Evolutionary conservation across 2,113 vertebrate genomes (phyloP).

Genomic region (Corapipo altera): DNA sequence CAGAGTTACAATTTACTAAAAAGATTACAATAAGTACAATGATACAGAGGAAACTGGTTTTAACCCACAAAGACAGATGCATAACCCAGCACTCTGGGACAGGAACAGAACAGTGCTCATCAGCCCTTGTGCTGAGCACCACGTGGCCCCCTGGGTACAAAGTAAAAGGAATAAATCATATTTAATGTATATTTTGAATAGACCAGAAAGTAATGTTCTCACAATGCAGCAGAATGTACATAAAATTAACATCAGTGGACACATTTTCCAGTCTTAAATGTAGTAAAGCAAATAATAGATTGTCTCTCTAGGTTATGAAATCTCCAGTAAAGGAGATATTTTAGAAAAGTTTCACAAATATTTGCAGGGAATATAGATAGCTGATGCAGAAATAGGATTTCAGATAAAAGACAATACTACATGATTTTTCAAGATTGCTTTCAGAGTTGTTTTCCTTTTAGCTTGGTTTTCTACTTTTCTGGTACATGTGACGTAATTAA

Average conservation of each 20-base stretch:
- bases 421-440: background rate
- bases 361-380: background rate
- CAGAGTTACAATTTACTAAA: too few species aligned
- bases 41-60: too few species aligned
- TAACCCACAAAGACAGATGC: too few species aligned
- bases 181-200: background rate
- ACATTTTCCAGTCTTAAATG: background rate
- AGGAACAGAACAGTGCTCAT: too few species aligned
- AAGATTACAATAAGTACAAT: too few species aligned
- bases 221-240: background rate
- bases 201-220: background rate
- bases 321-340: background rate
- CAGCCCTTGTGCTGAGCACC: too few species aligned
- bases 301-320: background rate
- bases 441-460: background rate
- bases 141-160: too few species aligned
- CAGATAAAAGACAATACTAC: background rate
- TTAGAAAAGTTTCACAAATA: background rate
- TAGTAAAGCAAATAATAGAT: background rate
- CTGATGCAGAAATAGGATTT: background rate
- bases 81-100: too few species aligned
- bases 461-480: background rate
- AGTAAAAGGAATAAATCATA: background rate
- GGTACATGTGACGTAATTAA: background rate
- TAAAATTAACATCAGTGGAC: background rate